These are phyloP conservation scores for Cremastobaeus sp. DNA, from an alignment of 2,888 invertebrate genomes.

Conservation along the genomic window DNA sequence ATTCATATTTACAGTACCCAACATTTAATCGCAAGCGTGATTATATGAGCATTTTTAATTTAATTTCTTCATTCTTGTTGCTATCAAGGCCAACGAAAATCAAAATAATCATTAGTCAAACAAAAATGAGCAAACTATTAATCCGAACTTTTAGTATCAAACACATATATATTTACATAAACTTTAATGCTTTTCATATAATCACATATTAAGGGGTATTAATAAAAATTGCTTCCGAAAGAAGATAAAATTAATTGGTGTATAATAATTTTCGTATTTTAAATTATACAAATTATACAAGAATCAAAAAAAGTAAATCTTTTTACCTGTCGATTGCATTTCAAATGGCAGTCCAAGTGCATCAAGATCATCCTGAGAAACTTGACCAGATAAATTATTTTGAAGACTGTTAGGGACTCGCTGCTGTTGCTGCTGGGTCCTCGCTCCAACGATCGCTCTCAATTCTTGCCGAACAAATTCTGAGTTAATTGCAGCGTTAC, in stretches of 20 bases:
- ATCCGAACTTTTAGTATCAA: too few species aligned
- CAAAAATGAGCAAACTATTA: too few species aligned
- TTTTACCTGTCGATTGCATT: conserved; percentile 83
- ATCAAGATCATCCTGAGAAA: conserved; percentile 84
- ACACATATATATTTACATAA: too few species aligned
- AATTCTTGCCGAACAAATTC: conserved; percentile 95
- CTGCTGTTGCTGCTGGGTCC: conserved; percentile 80
- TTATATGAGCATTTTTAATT: neutral
- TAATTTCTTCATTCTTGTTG: neutral
- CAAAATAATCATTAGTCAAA: too few species aligned
- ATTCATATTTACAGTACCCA: conserved; percentile 27
- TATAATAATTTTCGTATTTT: too few species aligned
- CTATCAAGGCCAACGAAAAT: neutral
- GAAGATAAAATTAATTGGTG: too few species aligned
- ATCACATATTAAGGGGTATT: too few species aligned
- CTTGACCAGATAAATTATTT: conserved; percentile 76
- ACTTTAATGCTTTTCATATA: too few species aligned
- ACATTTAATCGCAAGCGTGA: conserved; percentile 14
- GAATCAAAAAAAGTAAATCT: too few species aligned
- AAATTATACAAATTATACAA: too few species aligned
- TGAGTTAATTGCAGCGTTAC: conserved; percentile 83
- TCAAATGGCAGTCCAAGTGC: conserved; percentile 85
- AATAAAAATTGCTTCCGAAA: too few species aligned
- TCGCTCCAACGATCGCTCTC: conserved; percentile 91
- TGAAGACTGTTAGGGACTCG: conserved; percentile 77